phyloP scores from a whole-genome alignment of 2,888 invertebrate genomes.

The Lacanobia wlatinum region DNA sequence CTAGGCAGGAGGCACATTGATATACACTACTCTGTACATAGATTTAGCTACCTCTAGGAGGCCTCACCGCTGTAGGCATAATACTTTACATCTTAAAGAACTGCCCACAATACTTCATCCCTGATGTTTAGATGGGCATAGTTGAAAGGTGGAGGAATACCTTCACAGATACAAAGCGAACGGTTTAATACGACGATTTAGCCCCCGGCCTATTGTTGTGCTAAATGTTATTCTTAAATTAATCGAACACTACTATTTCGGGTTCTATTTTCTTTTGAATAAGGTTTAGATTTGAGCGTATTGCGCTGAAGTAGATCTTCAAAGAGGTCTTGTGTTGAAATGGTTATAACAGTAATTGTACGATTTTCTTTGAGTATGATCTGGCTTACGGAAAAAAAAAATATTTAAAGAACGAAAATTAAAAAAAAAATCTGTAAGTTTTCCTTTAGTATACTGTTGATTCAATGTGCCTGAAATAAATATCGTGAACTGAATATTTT shows the following conservation, averaged over 20 bases:
- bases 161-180: slow-evolving; percentile 82
- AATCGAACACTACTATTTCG: slow-evolving; percentile 49
- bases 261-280: slow-evolving; percentile 8
- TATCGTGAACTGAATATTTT: no score
- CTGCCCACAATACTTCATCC: slow-evolving; percentile 55
- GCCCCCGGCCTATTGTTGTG: slow-evolving; percentile 75
- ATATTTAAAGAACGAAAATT: not conserved
- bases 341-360: slow-evolving; percentile 17
- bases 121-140: slow-evolving; percentile 68
- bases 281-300: slow-evolving; percentile 35
- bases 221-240: slow-evolving; percentile 68
- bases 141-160: slow-evolving; percentile 85
- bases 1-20: no score
- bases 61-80: slow-evolving; percentile 38
- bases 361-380: slow-evolving; percentile 10
- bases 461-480: no score
- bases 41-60: slow-evolving; percentile 19
- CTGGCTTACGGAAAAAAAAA: not conserved
- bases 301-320: not conserved
- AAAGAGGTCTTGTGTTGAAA: slow-evolving; percentile 9
- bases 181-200: slow-evolving; percentile 84
- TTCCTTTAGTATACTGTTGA: no score
- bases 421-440: no score
- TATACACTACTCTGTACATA: no score
- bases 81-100: not conserved